Base-by-base conservation (phyloP, 2,888 invertebrate genomes). In the Criorhina ranunculi region DNA sequence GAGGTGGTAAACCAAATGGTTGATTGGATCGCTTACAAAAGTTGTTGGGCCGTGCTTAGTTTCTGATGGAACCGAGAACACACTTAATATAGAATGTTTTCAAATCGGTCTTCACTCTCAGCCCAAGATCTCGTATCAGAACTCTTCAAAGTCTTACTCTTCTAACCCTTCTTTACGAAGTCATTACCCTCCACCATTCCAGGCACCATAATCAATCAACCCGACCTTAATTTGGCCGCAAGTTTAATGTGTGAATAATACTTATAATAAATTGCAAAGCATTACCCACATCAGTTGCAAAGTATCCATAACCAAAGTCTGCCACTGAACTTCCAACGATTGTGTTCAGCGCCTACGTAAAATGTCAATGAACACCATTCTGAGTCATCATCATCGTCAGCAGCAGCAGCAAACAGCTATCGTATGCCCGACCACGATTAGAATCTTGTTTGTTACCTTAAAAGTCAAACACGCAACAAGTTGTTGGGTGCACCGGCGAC, bases 371-470 rank as follows among this genome's bases (percentile, higher is more conserved):
- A 69, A 72, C 77, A 66, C 59, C 46, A 31, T 35, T 49, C 79
- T 83, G 83, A 83, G 51, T 83, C 83, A 83, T 51, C 33, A 4
- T 7, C 64, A 57, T 31, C 19, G n/a, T 15, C 44, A 31, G 44
- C 40, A 4, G 11, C 64, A 57, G 40, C 19, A 1, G 24, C 24
- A 24, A 24, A 24, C 24, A 37, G 31, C 42, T 49, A 24, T 62
- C 64, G 44, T 15, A 24, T 40, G 44, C 44, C 62, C 73, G 66
- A 67, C 57, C 19, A 60, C 60, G 69, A 69, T 53, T 67, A 76
- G 57, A 76, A 76, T 67, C 33, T 49, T 60, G 59, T 59, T 77
- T 33, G 51, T 79, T 79, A 51, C 83, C 83, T 69, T 77, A 79
- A 83, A 83, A 73, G 78, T 70, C 62, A 37, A 24, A 67, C 37